phyloP scores from a whole-genome alignment of 2,113 vertebrate genomes.

The Urocynchramus pylzowi region DNA sequence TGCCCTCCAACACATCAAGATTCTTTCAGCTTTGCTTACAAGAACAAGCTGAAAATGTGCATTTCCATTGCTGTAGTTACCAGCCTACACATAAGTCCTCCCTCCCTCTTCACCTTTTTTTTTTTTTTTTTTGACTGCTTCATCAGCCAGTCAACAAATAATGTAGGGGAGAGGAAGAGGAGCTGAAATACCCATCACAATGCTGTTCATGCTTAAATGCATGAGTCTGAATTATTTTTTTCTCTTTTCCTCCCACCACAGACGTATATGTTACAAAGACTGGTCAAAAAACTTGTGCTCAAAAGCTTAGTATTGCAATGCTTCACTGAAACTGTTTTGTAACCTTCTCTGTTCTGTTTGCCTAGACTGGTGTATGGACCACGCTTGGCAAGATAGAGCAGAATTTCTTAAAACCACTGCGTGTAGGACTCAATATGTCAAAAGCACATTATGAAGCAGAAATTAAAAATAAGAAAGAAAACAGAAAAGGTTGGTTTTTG shows the following conservation, averaged over 20 bases:
- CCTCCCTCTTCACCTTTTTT: background rate
- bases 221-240: background rate
- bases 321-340: background rate
- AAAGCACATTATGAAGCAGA: conserved; percentile 86
- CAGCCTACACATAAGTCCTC: background rate
- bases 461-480: conserved; percentile 82
- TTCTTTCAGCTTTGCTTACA: background rate
- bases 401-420: conserved; percentile 83
- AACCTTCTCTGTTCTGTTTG: background rate
- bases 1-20: background rate
- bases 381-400: conserved; percentile 78
- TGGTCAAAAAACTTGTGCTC: background rate
- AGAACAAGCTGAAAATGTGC: background rate
- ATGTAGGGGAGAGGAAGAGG: background rate
- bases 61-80: background rate
- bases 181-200: background rate
- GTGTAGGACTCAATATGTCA: conserved; percentile 86
- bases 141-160: background rate
- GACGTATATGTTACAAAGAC: background rate
- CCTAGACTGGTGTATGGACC: conserved; percentile 82
- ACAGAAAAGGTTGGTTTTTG: conserved; percentile 75
- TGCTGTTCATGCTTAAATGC: background rate
- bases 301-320: background rate
- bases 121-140: background rate
- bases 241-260: background rate